Percentiles rank a stretch among this genome's conserved stretches.
Evolutionary conservation across 2,888 invertebrate genomes (phyloP).

Genomic region (Monopis laevigella): DNA sequence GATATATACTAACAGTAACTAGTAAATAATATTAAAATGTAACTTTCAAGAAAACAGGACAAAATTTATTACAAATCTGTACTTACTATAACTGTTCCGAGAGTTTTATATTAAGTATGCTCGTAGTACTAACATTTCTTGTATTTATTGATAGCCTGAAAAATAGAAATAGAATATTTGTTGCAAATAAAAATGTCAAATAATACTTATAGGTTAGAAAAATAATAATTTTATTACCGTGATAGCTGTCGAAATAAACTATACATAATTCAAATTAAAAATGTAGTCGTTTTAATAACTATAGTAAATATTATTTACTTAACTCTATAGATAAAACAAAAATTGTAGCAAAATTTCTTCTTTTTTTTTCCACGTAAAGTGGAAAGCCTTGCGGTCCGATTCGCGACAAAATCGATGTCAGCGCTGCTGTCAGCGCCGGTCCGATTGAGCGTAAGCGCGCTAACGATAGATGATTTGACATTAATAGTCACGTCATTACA

Average conservation of each 20-base stretch:
- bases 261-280: slow-evolving; percentile 27
- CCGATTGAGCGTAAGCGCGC: too few species aligned
- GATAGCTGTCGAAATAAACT: slow-evolving; percentile 40
- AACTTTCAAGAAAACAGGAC: background rate
- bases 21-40: background rate
- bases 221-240: slow-evolving; percentile 28
- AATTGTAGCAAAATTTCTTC: too few species aligned
- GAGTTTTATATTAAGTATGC: slow-evolving; percentile 41
- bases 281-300: slow-evolving; percentile 21
- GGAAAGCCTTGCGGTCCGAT: too few species aligned
- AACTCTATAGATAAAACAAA: too few species aligned
- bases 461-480: too few species aligned
- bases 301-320: too few species aligned
- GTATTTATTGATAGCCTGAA: slow-evolving; percentile 39
- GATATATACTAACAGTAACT: background rate
- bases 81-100: slow-evolving; percentile 52
- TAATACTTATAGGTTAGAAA: background rate
- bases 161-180: slow-evolving; percentile 18
- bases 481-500: too few species aligned
- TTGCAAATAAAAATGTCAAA: background rate
- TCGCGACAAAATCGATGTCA: too few species aligned
- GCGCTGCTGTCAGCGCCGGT: too few species aligned
- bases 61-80: background rate
- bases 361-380: too few species aligned
- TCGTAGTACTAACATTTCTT: slow-evolving; percentile 35